Base-by-base conservation (phyloP, 2,888 invertebrate genomes). In the Pterostichus madidus region DNA sequence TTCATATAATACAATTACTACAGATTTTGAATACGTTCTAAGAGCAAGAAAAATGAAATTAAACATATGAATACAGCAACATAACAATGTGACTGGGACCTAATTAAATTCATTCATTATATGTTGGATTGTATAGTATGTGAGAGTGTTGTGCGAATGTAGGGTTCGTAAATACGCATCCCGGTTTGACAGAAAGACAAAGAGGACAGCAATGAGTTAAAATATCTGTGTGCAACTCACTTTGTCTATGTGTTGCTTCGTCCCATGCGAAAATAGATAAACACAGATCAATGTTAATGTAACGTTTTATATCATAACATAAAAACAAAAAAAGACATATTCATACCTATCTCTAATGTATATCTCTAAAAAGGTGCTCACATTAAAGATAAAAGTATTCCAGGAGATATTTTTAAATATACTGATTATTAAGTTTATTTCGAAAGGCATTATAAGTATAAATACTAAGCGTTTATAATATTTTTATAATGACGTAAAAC, bases 281-380 rank as follows among this genome's bases (percentile, higher is more conserved):
- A 39, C 39, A 31, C 24, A 59, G 17, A 52, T 75, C 75, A 75
- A 75, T 75, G 75, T 64, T 64, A 64, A 31, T 64, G 64, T 64
- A 64, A 64, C 35, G 64, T 75, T 75, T 75, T 75, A 75, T 75
- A 75, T 52, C 75, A 75, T 75, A 75, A 46, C 17, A 73, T 73
- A 46, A 44, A 59, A 59, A 64, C 4, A 32, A 32, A 31, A 64
- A 32, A 64, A 75, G 32, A 75, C 13, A 52, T 31, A 52, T 52
- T 52, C 49, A 75, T 75, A 75, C 52, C 32, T 73, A 75, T 75
- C 32, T 73, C 49, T 44, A 73, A 73, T 73, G 49, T 73, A 73
- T 73, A 73, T 75, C 49, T 75, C 75, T 75, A 75, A 75, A 64
- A 64, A 49, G 75, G 75, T 75, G 75, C 75, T 75, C 52, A 75